Conservation (phyloP, 2,797 vertebrate genomes). For the Cercopithecus petaurista region DNA sequence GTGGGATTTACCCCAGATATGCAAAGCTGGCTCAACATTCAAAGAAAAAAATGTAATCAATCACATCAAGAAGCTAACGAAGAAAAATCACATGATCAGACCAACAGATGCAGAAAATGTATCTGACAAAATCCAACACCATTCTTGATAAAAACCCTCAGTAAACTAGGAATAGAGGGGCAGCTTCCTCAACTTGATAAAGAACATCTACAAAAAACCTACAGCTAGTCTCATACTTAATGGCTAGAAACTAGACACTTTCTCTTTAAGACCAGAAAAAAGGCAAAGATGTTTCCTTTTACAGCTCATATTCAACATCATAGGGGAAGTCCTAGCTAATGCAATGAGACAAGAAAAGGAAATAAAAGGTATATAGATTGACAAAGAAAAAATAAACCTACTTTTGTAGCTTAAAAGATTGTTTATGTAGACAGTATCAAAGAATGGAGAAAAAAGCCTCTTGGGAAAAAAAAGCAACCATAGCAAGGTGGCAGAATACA, state of each 20-base stretch:
- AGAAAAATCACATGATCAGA: not conserved
- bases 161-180: not conserved
- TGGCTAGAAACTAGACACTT: not conserved
- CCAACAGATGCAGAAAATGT: not conserved
- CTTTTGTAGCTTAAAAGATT: not conserved
- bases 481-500: not conserved
- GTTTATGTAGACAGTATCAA: not conserved
- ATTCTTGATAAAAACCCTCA: not conserved
- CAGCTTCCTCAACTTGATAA: not conserved
- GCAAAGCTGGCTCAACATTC: not conserved
- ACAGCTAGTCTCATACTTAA: not conserved
- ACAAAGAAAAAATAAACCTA: not conserved
- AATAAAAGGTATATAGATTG: not conserved
- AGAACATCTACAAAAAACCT: not conserved
- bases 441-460: not conserved
- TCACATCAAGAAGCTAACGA: not conserved
- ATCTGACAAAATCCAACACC: not conserved
- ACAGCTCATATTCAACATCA: not conserved
- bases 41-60: not conserved
- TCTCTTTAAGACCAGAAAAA: not conserved
- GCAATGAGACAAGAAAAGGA: not conserved
- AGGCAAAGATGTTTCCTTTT: not conserved
- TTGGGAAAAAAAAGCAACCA: not conserved
- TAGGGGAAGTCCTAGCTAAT: not conserved
- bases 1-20: not conserved